Evolutionary conservation across 2,113 vertebrate genomes (phyloP).

Genomic region (Caranx melampygus): DNA sequence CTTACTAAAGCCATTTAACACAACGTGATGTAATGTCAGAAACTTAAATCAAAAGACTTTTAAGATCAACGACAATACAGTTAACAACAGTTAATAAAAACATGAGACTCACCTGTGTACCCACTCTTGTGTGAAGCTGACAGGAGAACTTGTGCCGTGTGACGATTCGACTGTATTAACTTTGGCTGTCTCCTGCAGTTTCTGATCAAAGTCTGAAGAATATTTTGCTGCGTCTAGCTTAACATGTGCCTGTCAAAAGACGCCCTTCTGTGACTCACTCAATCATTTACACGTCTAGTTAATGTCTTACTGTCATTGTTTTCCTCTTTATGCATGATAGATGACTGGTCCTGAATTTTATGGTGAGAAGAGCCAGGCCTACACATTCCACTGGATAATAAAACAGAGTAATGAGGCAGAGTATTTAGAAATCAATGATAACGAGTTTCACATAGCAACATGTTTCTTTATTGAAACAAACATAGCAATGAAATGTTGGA

Average conservation of each 20-base stretch:
- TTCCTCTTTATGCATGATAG: slow-evolving; percentile 9
- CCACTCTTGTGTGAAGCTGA: neutral
- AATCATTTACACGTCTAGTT: slow-evolving; percentile 81
- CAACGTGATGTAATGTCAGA: neutral
- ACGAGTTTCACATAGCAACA: slow-evolving; percentile 57
- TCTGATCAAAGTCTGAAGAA: slow-evolving; percentile 81
- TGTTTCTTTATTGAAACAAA: slow-evolving; percentile 78
- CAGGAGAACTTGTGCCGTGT: slow-evolving; percentile 50
- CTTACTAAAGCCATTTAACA: neutral
- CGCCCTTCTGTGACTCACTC: slow-evolving; percentile 42
- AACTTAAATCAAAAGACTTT: neutral
- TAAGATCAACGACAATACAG: neutral
- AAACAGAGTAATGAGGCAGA: slow-evolving; percentile 20
- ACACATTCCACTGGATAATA: slow-evolving; percentile 59
- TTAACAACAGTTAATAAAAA: neutral
- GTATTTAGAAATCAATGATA: neutral
- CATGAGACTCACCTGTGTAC: slow-evolving; percentile 59
- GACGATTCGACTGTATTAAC: slow-evolving; percentile 10
- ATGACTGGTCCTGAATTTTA: slow-evolving; percentile 47
- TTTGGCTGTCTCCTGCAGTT: slow-evolving; percentile 30
- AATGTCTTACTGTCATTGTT: slow-evolving; percentile 78
- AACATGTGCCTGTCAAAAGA: slow-evolving; percentile 43
- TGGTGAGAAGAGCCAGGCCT: slow-evolving; percentile 35
- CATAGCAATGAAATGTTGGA: slow-evolving; percentile 45
- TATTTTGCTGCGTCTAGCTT: slow-evolving; percentile 50